phyloP scores from a whole-genome alignment of 2,888 invertebrate genomes.

The Argynnis bischoffii region DNA sequence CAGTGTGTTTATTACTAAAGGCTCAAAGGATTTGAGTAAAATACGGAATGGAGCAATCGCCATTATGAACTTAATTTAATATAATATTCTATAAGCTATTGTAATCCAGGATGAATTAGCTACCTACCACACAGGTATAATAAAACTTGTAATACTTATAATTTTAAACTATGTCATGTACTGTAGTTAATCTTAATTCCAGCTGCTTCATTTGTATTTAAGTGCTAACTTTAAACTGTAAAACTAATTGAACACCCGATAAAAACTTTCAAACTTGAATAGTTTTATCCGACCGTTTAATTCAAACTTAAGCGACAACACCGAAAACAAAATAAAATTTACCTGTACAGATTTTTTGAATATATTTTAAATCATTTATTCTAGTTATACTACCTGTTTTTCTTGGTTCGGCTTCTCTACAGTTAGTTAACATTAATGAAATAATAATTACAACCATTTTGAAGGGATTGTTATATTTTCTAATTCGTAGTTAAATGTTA shows the following conservation, averaged over 20 bases:
- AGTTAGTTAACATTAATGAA: too few relatives aligned
- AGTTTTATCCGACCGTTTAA: constrained; percentile 23
- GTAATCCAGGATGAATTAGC: too few relatives aligned
- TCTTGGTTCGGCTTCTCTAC: neutral
- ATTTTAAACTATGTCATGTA: constrained; percentile 2
- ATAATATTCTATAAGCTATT: too few relatives aligned
- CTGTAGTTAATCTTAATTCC: constrained; percentile 16
- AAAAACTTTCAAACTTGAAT: constrained; percentile 31
- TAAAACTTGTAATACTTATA: neutral
- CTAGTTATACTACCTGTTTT: neutral
- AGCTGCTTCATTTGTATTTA: constrained; percentile 11
- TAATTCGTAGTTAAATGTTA: too few relatives aligned
- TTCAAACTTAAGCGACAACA: constrained; percentile 17
- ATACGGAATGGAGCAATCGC: too few relatives aligned
- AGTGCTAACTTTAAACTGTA: constrained; percentile 12
- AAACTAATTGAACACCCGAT: constrained; percentile 23
- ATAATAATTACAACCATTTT: too few relatives aligned
- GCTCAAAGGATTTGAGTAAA: too few relatives aligned
- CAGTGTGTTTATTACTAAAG: too few relatives aligned
- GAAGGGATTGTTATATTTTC: too few relatives aligned
- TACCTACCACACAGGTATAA: neutral
- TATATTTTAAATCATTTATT: neutral
- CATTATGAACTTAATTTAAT: too few relatives aligned
- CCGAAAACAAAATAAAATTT: constrained; percentile 1
- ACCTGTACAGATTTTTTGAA: neutral